Conservation (phyloP, 2,888 invertebrate genomes). For the Pollenia amentaria region DNA sequence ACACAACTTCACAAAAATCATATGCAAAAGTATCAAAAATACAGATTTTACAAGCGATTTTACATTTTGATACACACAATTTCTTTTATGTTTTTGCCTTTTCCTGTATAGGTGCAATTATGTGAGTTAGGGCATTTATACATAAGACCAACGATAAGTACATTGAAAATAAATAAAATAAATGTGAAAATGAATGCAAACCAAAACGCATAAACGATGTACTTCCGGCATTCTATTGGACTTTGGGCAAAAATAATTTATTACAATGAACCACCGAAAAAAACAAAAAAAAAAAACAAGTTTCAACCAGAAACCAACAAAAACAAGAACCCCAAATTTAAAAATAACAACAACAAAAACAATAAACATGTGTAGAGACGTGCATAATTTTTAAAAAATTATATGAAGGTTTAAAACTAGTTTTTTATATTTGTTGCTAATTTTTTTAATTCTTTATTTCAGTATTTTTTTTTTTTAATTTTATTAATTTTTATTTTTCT, state of each 20-base stretch:
- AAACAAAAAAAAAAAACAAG: slow-evolving; percentile 32
- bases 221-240: slow-evolving; percentile 73
- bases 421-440: slow-evolving; percentile 46
- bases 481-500: slow-evolving; percentile 49
- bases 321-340: slow-evolving; percentile 43
- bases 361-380: slow-evolving; percentile 32
- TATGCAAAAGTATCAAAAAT: too few species aligned
- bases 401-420: slow-evolving; percentile 78
- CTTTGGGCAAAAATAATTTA: slow-evolving; percentile 72
- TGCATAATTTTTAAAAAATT: slow-evolving; percentile 82
- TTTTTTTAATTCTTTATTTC: slow-evolving; percentile 30
- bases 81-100: too few species aligned
- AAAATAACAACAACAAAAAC: slow-evolving; percentile 30
- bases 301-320: slow-evolving; percentile 47
- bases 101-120: too few species aligned
- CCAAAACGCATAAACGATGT: slow-evolving; percentile 67
- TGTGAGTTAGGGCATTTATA: too few species aligned
- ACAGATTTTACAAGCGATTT: too few species aligned
- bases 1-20: slow-evolving; percentile 6
- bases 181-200: slow-evolving; percentile 65
- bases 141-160: too few species aligned
- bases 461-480: slow-evolving; percentile 6
- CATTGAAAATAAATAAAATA: slow-evolving; percentile 36
- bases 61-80: too few species aligned
- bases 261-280: slow-evolving; percentile 69